phyloP scores from a whole-genome alignment of 64 coral and sea anemone genomes.

The Anthopleura sola region DNA sequence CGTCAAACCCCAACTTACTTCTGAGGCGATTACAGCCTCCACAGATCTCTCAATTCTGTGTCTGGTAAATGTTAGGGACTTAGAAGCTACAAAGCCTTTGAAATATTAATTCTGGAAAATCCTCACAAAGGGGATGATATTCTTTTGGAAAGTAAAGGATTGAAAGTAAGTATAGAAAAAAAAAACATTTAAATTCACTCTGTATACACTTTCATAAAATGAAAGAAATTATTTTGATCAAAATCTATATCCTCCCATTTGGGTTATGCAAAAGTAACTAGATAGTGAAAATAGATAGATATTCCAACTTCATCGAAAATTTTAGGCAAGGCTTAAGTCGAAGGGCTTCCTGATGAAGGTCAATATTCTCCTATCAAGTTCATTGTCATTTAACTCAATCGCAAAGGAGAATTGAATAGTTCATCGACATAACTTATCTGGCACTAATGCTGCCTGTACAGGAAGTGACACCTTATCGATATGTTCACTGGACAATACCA shows the following conservation, averaged over 20 bases:
- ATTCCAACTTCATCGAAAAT: not conserved
- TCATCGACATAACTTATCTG: no score
- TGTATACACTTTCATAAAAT: no score
- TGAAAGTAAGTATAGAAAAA: no score
- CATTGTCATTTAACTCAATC: not conserved
- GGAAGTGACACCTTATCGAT: not conserved
- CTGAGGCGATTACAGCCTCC: not conserved
- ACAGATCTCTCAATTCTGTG: not conserved
- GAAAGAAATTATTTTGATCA: no score
- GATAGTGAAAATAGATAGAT: no score
- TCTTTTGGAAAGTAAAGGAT: not conserved
- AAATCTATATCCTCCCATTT: no score
- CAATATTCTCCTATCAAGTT: not conserved
- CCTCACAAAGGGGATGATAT: not conserved
- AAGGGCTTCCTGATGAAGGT: not conserved
- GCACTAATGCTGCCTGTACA: not conserved
- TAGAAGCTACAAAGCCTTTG: not conserved
- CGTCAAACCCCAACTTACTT: not conserved
- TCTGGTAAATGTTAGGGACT: not conserved
- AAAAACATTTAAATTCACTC: no score
- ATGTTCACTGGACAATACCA: not conserved
- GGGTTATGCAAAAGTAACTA: no score
- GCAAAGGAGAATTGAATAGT: not conserved
- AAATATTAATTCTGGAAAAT: not conserved
- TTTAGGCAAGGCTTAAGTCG: not conserved